Evolutionary conservation across 2,797 vertebrate genomes (phyloP), one percentile per base, ranked within the genome.

Genomic region (Megalops cyprinoides): DNA sequence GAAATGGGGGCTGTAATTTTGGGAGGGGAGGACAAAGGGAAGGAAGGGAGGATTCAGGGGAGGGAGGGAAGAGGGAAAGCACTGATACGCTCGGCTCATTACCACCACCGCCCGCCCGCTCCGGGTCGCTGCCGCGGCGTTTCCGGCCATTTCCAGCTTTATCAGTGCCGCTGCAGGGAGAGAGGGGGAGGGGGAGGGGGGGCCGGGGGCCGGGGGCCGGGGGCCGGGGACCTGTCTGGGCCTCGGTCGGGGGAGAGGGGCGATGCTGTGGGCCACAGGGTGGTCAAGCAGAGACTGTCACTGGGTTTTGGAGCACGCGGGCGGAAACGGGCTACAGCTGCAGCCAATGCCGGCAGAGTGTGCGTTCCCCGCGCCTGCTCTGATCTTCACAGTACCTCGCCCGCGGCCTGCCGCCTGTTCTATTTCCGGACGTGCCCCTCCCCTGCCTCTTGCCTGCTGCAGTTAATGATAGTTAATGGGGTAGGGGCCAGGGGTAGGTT

Each of bases 71-170:
- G n/a, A 20, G 31, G 15, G 44, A 28, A 48, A 74, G 39, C n/a
- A 62, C 51, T 44, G 84, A 87, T 83, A 79, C 83, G 39, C 67
- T 18, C 18, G 62, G 39, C 71, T 82, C 62, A 46, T 79, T 81
- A 78, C 39, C 53, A 2, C n/a, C 60, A 28, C 25, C 65, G 42
- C 77, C 81, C 73, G 71, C 31, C 34, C 60, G 77, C 65, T 71
- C 46, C 75, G 81, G 82, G 58, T 82, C 78, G 14, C 79, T 79
- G 79, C 78, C 69, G 51, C 56, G 31, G 58, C 62, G 49, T 82
- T 84, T 81, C 60, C 69, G 37, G 3, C 7, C 62, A 20, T 80
- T 49, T 56, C 49, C 58, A 42, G 7, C 7, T n/a, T 51, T 51
- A 51, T 51, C 49, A 8, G 49, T 51, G 7, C 49, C 49, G 18